Evolutionary conservation across 2,797 vertebrate genomes (phyloP).

Genomic region (Trematomus bernacchii): DNA sequence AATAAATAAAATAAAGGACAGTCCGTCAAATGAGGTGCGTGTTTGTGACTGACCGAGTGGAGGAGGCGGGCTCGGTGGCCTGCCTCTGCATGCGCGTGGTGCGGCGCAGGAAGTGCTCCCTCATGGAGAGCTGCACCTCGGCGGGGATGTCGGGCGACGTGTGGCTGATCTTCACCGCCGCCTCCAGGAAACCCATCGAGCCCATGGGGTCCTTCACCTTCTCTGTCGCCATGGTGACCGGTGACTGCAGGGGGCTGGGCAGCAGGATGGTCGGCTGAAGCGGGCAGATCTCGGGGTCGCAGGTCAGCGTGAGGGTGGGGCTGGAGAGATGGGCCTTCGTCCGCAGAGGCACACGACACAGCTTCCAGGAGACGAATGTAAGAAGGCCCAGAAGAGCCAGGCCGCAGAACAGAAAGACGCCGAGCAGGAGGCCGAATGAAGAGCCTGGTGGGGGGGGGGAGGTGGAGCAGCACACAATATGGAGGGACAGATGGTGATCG

Average conservation of each 20-base stretch:
- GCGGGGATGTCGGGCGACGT: constrained; percentile 98
- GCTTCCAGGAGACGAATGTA: constrained; percentile 95
- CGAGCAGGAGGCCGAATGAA: constrained; percentile 92
- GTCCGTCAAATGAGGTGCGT: too few relatives aligned
- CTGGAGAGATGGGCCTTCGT: constrained; percentile 88
- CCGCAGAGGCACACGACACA: constrained; percentile 93
- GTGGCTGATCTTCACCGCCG: constrained; percentile 98
- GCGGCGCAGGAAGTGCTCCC: constrained; percentile 94
- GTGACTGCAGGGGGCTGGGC: constrained; percentile 72
- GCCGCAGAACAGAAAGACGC: constrained; percentile 91
- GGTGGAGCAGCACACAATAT: constrained; percentile 79
- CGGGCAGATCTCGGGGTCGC: constrained; percentile 70
- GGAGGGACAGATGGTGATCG: constrained; percentile 84
- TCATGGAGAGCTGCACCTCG: constrained; percentile 97
- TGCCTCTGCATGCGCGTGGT: constrained; percentile 94
- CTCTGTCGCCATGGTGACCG: constrained; percentile 93
- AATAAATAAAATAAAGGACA: too few relatives aligned
- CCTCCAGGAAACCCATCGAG: constrained; percentile 93
- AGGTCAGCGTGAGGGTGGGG: constrained; percentile 72
- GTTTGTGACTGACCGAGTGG: constrained; percentile 89
- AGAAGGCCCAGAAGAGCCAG: constrained; percentile 94
- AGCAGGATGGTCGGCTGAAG: constrained; percentile 59
- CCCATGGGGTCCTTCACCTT: constrained; percentile 92
- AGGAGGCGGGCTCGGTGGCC: constrained; percentile 94
- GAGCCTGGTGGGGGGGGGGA: constrained; percentile 85